Evolutionary conservation across 2,797 vertebrate genomes (phyloP).

Genomic region (Allochrocebus solatus): DNA sequence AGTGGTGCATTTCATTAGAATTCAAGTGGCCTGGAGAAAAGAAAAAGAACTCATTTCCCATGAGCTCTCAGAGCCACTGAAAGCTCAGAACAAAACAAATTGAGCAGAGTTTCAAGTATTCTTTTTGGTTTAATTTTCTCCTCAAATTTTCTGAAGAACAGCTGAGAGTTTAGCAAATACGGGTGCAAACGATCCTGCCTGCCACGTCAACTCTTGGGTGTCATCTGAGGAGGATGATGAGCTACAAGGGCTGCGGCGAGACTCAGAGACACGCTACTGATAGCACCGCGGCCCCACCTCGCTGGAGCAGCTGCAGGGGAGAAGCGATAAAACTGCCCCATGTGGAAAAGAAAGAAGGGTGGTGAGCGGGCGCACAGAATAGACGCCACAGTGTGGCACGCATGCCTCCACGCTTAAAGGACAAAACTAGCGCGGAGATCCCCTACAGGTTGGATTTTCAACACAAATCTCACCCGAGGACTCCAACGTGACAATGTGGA

Average conservation of each 20-base stretch:
- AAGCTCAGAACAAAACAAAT: neutral
- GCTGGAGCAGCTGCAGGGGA: neutral
- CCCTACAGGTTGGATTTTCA: rapidly evolving
- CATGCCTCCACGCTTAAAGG: neutral
- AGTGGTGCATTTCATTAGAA: neutral
- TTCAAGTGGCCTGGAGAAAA: neutral
- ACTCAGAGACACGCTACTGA: neutral
- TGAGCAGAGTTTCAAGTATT: neutral
- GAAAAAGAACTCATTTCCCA: neutral
- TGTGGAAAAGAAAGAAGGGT: neutral
- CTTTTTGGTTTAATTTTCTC: neutral
- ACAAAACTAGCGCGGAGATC: neutral
- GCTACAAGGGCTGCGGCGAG: neutral
- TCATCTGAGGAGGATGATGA: neutral
- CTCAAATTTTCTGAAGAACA: neutral
- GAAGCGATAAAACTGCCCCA: neutral
- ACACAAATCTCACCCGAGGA: neutral
- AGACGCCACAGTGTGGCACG: too few species aligned
- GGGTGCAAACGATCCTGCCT: neutral
- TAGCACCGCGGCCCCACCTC: rapidly evolving
- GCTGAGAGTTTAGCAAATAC: neutral
- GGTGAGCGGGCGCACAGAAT: rapidly evolving
- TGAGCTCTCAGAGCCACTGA: neutral
- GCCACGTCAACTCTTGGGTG: neutral
- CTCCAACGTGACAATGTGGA: neutral